These are phyloP conservation scores for Menura novaehollandiae DNA, from an alignment of 2,113 vertebrate genomes.

Conservation along the genomic window DNA sequence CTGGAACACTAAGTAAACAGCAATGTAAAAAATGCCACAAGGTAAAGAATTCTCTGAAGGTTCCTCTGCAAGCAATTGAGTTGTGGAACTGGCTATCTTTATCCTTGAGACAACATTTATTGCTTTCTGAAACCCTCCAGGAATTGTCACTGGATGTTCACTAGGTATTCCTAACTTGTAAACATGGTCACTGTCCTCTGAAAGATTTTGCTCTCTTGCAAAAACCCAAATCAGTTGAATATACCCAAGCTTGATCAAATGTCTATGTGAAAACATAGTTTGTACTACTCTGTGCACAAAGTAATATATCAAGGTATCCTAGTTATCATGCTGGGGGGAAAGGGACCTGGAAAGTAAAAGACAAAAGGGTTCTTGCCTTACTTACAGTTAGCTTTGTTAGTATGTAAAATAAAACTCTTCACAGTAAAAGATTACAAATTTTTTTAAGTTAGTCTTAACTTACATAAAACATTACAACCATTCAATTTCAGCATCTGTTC, in stretches of 20 bases:
- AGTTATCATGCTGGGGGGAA: not conserved
- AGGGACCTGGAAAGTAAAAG: not conserved
- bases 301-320: not conserved
- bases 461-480: not conserved
- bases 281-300: not conserved
- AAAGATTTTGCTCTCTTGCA: not conserved
- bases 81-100: slow-evolving; percentile 65
- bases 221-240: not conserved
- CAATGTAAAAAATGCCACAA: slow-evolving; percentile 59
- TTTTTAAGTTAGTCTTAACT: not conserved
- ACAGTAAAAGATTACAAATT: not conserved
- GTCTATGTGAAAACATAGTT: not conserved
- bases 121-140: slow-evolving; percentile 63
- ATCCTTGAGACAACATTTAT: slow-evolving; percentile 67
- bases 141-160: slow-evolving; percentile 55
- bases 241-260: not conserved
- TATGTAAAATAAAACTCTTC: not conserved
- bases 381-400: not conserved
- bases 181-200: slow-evolving; percentile 28
- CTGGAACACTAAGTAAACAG: slow-evolving; percentile 26
- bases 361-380: not conserved
- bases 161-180: slow-evolving; percentile 42
- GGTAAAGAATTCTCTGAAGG: slow-evolving; percentile 66
- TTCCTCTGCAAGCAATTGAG: slow-evolving; percentile 65
- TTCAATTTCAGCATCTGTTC: not conserved